Base-by-base conservation (phyloP, 2,113 vertebrate genomes). In the Alethe castanea region DNA sequence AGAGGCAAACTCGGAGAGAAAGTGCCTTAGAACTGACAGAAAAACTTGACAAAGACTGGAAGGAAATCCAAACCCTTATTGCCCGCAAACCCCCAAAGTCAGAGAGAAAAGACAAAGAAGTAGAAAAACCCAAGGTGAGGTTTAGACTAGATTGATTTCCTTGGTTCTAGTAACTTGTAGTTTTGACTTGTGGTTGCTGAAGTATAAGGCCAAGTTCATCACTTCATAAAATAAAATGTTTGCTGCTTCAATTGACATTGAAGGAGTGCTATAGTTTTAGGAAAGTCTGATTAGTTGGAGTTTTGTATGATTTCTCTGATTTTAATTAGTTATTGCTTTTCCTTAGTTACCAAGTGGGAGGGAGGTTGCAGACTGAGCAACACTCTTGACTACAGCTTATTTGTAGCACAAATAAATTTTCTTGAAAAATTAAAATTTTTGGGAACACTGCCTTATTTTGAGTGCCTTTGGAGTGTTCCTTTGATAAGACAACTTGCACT, bases 11-110 rank as follows among this genome's bases (percentile, higher is more conserved):
- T 25, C 98, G 95, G 84, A 98, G 98, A 89, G 99, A 99, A 96
- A 99, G 98, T 79, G 95, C 99, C 1, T 97, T 99, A 78, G 99
- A 98, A 88, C 98, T 99, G 94, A 99, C 99, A 0, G 99, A 99
- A 97, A 99, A 99, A 92, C 98, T 99, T 81, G 99, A 99, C 92
- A 98, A 98, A 35, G 99, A 99, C 24, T 99, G 99, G 99, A 99
- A 98, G 83, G 98, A 97, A 93, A 99, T 99, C 90, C 99, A 99
- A 89, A 65, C 89, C 6, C 98, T 99, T 29, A 94, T 99, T 81
- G 96, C 98, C 35, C 98, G 50, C 36, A 99, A 98, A 96, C 78
- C 95, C 1, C 98, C 98, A 3, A 99, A 97, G 93, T 94, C 94
- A 2, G 98, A 98, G 62, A 86, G 14, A 6, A 98, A 97, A 35